These are phyloP conservation scores for Lepidotrigona ventralis DNA, from an alignment of 1,140 invertebrate genomes.

Conservation along the genomic window DNA sequence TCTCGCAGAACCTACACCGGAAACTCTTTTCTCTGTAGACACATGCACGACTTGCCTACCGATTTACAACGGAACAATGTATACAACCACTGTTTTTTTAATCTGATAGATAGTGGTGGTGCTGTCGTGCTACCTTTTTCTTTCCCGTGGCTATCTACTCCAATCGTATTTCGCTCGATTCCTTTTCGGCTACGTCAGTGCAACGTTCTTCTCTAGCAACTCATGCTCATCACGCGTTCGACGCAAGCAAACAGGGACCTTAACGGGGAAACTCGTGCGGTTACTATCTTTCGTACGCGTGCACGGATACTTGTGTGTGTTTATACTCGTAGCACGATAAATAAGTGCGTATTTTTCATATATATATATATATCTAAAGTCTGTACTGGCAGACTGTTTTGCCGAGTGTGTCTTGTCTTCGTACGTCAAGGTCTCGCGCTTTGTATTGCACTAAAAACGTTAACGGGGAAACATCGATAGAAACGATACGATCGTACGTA, in stretches of 20 bases:
- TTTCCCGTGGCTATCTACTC: conserved; percentile 23
- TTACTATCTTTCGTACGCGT: background rate
- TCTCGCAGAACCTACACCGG: conserved; percentile 46
- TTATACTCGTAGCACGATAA: background rate
- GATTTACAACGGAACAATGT: background rate
- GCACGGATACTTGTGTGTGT: background rate
- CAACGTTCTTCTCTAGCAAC: background rate
- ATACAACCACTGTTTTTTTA: background rate
- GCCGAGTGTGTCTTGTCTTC: conserved; percentile 4
- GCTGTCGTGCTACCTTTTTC: conserved; percentile 1
- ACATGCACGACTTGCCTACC: background rate
- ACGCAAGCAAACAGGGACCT: conserved; percentile 14
- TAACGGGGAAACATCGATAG: conserved; percentile 23
- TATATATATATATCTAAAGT: background rate
- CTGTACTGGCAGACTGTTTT: background rate
- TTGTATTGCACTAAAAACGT: conserved; percentile 20
- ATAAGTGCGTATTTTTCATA: conserved; percentile 23
- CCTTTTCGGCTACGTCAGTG: conserved; percentile 29
- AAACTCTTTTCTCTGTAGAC: conserved; percentile 35
- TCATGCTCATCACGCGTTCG: conserved; percentile 42
- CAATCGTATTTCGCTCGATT: conserved; percentile 28
- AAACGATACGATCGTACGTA: background rate
- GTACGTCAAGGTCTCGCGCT: conserved; percentile 14
- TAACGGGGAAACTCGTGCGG: conserved; percentile 6
- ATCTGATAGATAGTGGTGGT: background rate